These are phyloP conservation scores for Acronicta alni DNA, from an alignment of 2,888 invertebrate genomes.

Conservation along the genomic window DNA sequence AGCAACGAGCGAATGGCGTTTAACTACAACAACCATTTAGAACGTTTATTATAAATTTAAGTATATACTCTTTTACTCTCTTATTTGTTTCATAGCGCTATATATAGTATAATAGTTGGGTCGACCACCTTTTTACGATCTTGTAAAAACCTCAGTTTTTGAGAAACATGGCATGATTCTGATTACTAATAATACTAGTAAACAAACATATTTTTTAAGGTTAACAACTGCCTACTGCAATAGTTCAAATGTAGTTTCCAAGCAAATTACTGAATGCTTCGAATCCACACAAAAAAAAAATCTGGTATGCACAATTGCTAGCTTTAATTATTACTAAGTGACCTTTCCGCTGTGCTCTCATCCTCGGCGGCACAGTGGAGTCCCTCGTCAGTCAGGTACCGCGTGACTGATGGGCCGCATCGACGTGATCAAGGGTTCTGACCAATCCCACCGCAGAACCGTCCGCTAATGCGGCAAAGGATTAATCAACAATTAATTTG, in stretches of 20 bases:
- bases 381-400: constrained; percentile 56
- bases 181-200: no score
- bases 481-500: constrained; percentile 69
- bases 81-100: constrained; percentile 33
- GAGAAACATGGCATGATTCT: no score
- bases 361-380: constrained; percentile 12
- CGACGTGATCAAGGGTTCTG: constrained; percentile 66
- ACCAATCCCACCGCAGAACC: constrained; percentile 52
- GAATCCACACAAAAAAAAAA: no score
- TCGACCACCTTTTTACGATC: constrained; percentile 38
- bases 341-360: constrained; percentile 33
- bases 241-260: no score
- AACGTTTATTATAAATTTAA: constrained; percentile 29
- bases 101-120: constrained; percentile 30
- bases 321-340: not conserved
- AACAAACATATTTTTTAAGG: no score
- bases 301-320: constrained; percentile 1
- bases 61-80: constrained; percentile 19
- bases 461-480: constrained; percentile 55
- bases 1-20: constrained; percentile 61
- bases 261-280: no score
- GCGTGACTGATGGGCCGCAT: constrained; percentile 66
- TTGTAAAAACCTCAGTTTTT: constrained; percentile 34
- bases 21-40: constrained; percentile 29
- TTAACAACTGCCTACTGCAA: no score